Conservation (phyloP, 2,113 vertebrate species). For the Gymnobelideus leadbeateri region DNA sequence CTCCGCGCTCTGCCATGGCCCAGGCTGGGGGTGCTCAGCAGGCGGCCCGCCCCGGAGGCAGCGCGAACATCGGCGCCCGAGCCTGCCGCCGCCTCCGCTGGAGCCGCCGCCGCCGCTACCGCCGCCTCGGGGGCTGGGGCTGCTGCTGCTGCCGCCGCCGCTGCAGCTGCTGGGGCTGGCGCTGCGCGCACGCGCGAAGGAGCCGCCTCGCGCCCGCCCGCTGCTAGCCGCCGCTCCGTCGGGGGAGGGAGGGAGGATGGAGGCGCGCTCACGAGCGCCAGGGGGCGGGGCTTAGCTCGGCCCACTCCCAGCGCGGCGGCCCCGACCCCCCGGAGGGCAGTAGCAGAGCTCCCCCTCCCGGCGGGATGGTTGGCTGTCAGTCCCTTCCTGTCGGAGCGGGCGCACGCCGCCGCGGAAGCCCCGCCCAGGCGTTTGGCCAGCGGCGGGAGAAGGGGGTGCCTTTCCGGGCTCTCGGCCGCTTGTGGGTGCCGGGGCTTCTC, state of each 20-base stretch:
- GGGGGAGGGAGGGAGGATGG: conserved; percentile 25
- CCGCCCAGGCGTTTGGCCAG: background rate
- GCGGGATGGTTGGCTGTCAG: background rate
- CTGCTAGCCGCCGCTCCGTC: conserved; percentile 69
- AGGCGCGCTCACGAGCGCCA: conserved; percentile 21
- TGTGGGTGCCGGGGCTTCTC: background rate
- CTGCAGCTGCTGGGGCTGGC: background rate
- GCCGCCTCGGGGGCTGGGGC: conserved; percentile 34
- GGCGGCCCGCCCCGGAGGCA: conserved; percentile 8
- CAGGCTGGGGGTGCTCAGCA: background rate
- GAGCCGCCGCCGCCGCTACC: background rate
- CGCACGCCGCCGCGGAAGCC: background rate
- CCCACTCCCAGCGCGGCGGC: no score
- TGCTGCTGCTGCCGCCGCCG: background rate
- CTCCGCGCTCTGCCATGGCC: conserved; percentile 79
- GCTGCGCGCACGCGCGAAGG: conserved; percentile 77
- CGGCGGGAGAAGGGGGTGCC: background rate
- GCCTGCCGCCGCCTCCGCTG: background rate
- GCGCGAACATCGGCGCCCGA: background rate
- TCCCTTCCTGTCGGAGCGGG: rapidly evolving
- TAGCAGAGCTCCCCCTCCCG: conserved; percentile 42
- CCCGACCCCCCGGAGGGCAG: background rate
- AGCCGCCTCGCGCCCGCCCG: conserved; percentile 70
- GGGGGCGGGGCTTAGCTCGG: conserved; percentile 42
- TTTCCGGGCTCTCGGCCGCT: no score